Base-by-base conservation (phyloP, 2,888 invertebrate genomes). In the Lepidochrysops patricia region DNA sequence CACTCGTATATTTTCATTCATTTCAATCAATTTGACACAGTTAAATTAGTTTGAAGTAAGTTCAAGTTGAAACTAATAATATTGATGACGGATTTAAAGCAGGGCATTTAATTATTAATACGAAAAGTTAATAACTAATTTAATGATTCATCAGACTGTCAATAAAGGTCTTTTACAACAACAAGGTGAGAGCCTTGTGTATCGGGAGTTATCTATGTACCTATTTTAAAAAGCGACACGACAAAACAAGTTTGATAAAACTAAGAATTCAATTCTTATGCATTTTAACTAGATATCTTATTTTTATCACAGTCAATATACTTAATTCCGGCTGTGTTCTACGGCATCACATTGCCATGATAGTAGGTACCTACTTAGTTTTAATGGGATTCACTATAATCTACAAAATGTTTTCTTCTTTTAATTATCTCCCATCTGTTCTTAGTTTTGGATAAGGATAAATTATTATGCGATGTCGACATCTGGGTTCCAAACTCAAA, bases 291-390 rank as follows among this genome's bases (percentile, higher is more conserved):
- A 78, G 76, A 76, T 79, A 79, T 74, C 72, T 70, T 71, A 70
- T 67, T 64, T 60, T 72, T 80, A 81, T 81, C 81, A 81, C 81
- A 81, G 80, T 62, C 61, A 50, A 62, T 62, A 62, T 32, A 62
- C 62, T 60, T 29, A 50, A 61, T 49, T 60, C 34, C 34, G 50
- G 25, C 26, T 29, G 6, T 19, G 27, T 27, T 26, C 27, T 43
- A 26, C 49, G 29, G 43, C 19, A 19, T 58, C 23, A 23, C 58
- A 50, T n/a, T 54, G 29, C 19, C 6, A 58, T 54, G n/a, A n/a
- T n/a, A n/a, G n/a, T n/a, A n/a, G n/a, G n/a, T n/a, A n/a, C n/a
- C n/a, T n/a, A n/a, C n/a, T n/a, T n/a, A n/a, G n/a, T n/a, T n/a
- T n/a, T n/a, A n/a, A n/a, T n/a, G n/a, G n/a, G n/a, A n/a, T n/a